Percentiles rank a stretch among this genome's conserved stretches.
These are phyloP conservation scores for Orbicella faveolata DNA, from an alignment of 64 coral and sea anemone genomes.

Conservation along the genomic window DNA sequence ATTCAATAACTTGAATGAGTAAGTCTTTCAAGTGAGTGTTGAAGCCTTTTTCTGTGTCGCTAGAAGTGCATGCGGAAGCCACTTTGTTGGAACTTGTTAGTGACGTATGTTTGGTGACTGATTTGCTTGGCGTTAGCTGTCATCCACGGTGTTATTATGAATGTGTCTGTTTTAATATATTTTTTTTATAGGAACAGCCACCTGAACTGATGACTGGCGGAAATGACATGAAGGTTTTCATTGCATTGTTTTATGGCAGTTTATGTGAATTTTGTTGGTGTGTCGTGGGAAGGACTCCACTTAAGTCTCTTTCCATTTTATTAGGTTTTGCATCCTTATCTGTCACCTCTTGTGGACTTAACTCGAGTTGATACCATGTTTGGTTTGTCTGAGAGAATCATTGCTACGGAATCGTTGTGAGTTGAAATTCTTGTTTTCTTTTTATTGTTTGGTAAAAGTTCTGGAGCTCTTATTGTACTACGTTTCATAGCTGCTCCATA, in stretches of 20 bases:
- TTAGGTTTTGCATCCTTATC: conserved; percentile 86
- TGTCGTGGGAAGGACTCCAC: not conserved
- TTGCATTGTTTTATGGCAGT: not conserved
- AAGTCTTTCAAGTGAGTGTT: too few relatives aligned
- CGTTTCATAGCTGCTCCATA: too few relatives aligned
- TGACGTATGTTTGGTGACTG: too few relatives aligned
- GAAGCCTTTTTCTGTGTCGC: too few relatives aligned
- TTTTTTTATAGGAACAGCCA: conserved; percentile 32
- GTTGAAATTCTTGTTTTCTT: conserved; percentile 13
- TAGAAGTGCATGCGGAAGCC: too few relatives aligned
- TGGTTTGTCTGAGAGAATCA: conserved; percentile 94
- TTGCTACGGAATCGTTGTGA: conserved; percentile 99
- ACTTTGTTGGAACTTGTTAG: too few relatives aligned
- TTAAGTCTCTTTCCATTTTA: not conserved
- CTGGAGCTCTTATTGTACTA: not conserved
- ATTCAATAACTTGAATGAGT: too few relatives aligned
- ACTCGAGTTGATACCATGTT: conserved; percentile 83
- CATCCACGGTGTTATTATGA: too few relatives aligned
- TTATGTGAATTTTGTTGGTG: not conserved
- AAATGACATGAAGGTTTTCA: conserved; percentile 50
- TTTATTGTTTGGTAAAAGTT: not conserved
- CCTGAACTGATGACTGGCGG: conserved; percentile 22
- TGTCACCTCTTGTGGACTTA: conserved; percentile 89
- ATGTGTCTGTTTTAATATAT: too few relatives aligned
- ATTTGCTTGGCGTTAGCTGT: too few relatives aligned